phyloP scores from a whole-genome alignment of 2,113 vertebrate genomes.

The Psilopogon haemacephalus region DNA sequence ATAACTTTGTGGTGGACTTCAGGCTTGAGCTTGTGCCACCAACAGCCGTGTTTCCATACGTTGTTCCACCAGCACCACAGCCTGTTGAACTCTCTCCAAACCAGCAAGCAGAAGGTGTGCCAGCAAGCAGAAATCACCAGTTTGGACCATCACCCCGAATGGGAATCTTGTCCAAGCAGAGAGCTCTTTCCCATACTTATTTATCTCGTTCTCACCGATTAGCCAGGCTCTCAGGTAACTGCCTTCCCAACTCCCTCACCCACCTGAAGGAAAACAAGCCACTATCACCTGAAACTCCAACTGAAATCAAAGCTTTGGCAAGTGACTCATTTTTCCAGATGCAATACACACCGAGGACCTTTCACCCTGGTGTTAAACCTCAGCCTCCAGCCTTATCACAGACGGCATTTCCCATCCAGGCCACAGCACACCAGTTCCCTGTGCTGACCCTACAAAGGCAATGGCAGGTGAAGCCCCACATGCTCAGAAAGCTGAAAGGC shows the following conservation, averaged over 20 bases:
- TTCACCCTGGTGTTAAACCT: background rate
- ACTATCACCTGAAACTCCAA: background rate
- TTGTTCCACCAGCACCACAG: background rate
- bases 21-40: background rate
- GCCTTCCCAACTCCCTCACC: background rate
- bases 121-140: background rate
- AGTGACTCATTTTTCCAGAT: background rate
- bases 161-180: background rate
- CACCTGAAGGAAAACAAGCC: background rate
- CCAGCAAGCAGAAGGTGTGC: background rate
- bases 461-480: background rate
- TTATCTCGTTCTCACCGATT: background rate
- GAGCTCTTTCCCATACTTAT: background rate
- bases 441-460: background rate
- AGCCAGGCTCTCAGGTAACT: background rate
- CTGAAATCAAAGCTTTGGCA: background rate
- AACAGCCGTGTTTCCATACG: background rate
- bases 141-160: background rate
- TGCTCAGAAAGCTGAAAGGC: background rate
- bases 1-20: background rate
- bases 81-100: background rate
- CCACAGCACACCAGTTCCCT: background rate
- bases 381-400: background rate
- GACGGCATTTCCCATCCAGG: background rate
- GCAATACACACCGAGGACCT: background rate